These are phyloP conservation scores for Agonopterix alstromeriana DNA, from an alignment of 2,888 invertebrate species.

Conservation along the genomic window DNA sequence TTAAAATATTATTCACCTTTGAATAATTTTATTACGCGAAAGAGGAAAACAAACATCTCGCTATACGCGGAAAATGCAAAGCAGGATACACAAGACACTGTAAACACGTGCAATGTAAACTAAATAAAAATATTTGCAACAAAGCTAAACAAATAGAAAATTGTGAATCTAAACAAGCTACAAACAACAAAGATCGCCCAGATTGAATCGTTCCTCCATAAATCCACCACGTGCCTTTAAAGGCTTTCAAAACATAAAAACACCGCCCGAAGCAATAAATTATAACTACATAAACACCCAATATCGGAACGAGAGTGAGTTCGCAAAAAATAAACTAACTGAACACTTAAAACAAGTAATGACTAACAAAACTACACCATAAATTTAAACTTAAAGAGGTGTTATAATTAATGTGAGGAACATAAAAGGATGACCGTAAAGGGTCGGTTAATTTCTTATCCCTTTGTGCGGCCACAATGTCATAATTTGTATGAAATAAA, in stretches of 20 bases:
- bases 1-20: too few species aligned
- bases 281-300: constrained; percentile 63
- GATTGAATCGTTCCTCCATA: constrained; percentile 66
- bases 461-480: constrained; percentile 53
- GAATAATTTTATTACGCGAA: too few species aligned
- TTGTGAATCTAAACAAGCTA: not conserved
- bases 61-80: too few species aligned
- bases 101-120: too few species aligned
- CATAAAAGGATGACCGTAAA: constrained; percentile 61
- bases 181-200: constrained; percentile 44
- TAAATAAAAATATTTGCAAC: constrained; percentile 8
- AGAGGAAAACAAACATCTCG: too few species aligned
- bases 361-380: constrained; percentile 63
- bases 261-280: constrained; percentile 59
- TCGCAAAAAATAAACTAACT: constrained; percentile 28
- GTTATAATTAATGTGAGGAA: constrained; percentile 70
- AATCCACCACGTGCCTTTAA: constrained; percentile 63
- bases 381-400: constrained; percentile 73
- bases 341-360: constrained; percentile 47
- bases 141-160: not conserved
- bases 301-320: constrained; percentile 33
- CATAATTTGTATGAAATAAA: constrained; percentile 60
- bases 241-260: constrained; percentile 48
- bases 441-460: constrained; percentile 51
- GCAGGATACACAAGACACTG: too few species aligned